Conservation (phyloP, 2,797 vertebrate species). For the Cyclopterus lumpus region DNA sequence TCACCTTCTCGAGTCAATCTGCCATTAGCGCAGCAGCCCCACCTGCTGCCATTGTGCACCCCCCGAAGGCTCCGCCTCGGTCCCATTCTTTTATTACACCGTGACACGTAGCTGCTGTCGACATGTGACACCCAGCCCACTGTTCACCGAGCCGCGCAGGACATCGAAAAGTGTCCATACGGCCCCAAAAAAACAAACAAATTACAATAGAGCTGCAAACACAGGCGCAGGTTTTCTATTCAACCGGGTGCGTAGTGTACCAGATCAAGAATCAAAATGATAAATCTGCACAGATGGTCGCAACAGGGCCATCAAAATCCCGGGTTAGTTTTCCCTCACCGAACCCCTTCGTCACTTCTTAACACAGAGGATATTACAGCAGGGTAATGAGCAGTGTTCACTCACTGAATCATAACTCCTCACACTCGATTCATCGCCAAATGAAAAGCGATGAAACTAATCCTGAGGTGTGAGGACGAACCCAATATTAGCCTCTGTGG, state of each 20-base stretch:
- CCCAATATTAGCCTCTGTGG: conserved; percentile 48
- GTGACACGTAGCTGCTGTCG: conserved; percentile 54
- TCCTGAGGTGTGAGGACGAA: conserved; percentile 42
- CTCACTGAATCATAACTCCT: conserved; percentile 42
- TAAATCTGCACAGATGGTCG: conserved; percentile 36
- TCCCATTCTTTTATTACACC: conserved; percentile 61
- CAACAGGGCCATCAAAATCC: conserved; percentile 23
- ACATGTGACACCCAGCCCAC: conserved; percentile 33
- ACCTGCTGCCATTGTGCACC: conserved; percentile 57
- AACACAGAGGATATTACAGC: conserved; percentile 49
- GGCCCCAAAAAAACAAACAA: not conserved
- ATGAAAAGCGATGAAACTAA: conserved; percentile 34
- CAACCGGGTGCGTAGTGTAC: conserved; percentile 22
- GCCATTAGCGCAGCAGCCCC: conserved; percentile 57
- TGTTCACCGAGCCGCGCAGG: conserved; percentile 20
- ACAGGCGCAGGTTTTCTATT: conserved; percentile 19
- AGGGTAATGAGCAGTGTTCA: conserved; percentile 44
- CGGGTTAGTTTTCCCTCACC: conserved; percentile 19
- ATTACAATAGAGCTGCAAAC: not conserved
- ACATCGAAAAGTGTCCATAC: conserved; percentile 18
- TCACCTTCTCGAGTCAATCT: conserved; percentile 51
- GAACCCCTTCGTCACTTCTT: conserved; percentile 25
- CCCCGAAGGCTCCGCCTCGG: conserved; percentile 38
- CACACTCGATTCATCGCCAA: conserved; percentile 45
- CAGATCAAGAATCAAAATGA: conserved; percentile 17